phyloP scores from a whole-genome alignment of 37 sponge, comb jelly and placozoan species.

The Halisarca cf. caerulea region DNA sequence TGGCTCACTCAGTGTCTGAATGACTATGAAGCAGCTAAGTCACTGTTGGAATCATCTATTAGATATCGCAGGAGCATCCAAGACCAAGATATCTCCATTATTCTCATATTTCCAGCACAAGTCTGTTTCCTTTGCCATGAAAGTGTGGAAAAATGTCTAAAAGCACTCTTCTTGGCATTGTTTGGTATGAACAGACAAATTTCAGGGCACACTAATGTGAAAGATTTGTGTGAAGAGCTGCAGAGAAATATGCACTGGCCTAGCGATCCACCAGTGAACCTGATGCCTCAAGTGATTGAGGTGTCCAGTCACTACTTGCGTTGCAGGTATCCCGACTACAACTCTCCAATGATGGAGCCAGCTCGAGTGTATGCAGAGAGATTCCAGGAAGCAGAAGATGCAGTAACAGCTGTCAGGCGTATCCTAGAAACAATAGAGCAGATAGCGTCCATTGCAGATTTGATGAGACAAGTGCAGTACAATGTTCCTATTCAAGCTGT shows the following conservation, averaged over 20 bases:
- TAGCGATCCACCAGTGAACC: not conserved
- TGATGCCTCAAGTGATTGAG: constrained; percentile 32
- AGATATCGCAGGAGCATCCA: no score
- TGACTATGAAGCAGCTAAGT: constrained; percentile 2
- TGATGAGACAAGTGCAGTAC: not conserved
- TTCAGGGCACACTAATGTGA: constrained; percentile 19
- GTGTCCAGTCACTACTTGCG: constrained; percentile 39
- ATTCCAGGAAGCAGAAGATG: constrained; percentile 14
- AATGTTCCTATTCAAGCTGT: not conserved
- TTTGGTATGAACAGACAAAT: constrained; percentile 1
- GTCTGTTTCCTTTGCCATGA: constrained; percentile 80
- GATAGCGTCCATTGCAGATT: not conserved
- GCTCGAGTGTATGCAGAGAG: not conserved
- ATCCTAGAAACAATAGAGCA: not conserved
- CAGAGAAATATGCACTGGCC: constrained; percentile 22
- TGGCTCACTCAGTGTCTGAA: constrained; percentile 13
- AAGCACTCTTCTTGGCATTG: constrained; percentile 11
- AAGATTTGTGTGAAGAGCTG: constrained; percentile 12
- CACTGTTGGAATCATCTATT: not conserved
- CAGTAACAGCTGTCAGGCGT: not conserved
- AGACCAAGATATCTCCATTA: not conserved
- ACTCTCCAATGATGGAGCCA: constrained; percentile 2
- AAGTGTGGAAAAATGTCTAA: constrained; percentile 56
- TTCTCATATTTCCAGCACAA: constrained; percentile 49
- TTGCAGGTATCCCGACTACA: constrained; percentile 60